phyloP scores from a whole-genome alignment of 2,113 vertebrate genomes.

The Leuciscus idus region DNA sequence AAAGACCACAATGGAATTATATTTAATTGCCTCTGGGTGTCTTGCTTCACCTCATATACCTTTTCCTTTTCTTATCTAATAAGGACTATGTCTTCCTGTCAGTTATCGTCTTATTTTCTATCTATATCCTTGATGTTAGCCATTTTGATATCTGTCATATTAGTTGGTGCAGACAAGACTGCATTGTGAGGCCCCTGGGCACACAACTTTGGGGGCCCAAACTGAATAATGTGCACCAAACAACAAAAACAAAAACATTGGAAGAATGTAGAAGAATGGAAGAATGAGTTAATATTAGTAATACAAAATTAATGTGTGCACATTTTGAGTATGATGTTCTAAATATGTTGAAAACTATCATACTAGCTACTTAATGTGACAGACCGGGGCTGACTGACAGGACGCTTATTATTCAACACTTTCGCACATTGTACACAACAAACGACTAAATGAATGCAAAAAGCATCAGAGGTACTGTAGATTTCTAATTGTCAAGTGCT shows the following conservation, averaged over 20 bases:
- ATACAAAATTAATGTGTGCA: neutral
- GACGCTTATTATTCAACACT: neutral
- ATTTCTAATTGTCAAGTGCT: neutral
- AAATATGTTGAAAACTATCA: too few relatives aligned
- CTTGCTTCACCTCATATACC: conserved; percentile 19
- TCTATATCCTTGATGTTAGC: neutral
- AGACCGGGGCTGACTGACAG: neutral
- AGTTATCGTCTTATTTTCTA: conserved; percentile 8
- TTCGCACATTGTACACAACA: neutral
- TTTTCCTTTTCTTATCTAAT: conserved; percentile 25
- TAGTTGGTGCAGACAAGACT: neutral
- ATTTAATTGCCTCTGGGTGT: conserved; percentile 6
- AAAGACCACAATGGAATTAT: conserved; percentile 6
- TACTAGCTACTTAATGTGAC: too few relatives aligned
- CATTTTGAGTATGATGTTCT: neutral
- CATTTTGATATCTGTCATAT: conserved; percentile 19
- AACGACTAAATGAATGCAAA: neutral
- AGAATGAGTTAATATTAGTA: too few relatives aligned
- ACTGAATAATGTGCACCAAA: neutral
- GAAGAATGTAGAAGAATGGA: neutral
- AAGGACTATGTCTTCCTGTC: conserved; percentile 25
- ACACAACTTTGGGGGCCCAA: neutral
- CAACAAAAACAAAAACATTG: neutral
- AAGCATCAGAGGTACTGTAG: neutral
- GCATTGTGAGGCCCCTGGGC: neutral